phyloP scores from a whole-genome alignment of 2,888 invertebrate species.

The Eugnorisma glareosa region DNA sequence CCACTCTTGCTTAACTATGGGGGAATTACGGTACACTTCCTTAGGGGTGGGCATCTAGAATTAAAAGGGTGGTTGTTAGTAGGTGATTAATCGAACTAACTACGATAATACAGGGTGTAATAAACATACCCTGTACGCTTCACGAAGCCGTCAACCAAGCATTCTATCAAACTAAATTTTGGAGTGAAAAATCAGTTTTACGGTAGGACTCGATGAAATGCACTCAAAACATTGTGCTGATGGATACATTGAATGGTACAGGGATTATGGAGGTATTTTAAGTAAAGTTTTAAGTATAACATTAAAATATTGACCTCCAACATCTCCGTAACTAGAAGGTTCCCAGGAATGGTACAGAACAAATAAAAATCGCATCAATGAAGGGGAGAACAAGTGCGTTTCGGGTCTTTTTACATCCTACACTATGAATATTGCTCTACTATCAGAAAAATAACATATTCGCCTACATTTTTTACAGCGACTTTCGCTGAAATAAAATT shows the following conservation, averaged over 20 bases:
- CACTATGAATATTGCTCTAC: background rate
- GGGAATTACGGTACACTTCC: constrained; percentile 8
- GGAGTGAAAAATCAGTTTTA: background rate
- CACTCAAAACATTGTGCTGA: no score
- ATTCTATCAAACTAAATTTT: background rate
- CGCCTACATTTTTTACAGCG: background rate
- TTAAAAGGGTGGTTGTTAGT: constrained; percentile 36
- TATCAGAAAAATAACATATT: background rate
- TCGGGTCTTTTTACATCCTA: no score
- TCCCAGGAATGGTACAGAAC: background rate
- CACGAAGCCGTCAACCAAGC: background rate
- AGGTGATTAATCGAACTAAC: background rate
- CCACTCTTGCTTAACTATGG: constrained; percentile 11
- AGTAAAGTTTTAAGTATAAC: background rate
- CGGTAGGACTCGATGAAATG: background rate
- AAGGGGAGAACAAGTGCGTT: background rate
- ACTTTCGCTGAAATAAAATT: background rate
- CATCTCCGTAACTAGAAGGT: background rate
- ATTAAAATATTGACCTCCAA: background rate
- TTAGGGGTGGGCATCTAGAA: constrained; percentile 51
- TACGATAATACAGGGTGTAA: background rate
- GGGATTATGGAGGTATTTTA: background rate
- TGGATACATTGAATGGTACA: no score
- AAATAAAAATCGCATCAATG: background rate
- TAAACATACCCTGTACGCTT: no score